Percentiles rank a stretch among this genome's conserved stretches.
Conservation (phyloP, 2,113 vertebrate genomes). For the Psilopsiagon aymara region DNA sequence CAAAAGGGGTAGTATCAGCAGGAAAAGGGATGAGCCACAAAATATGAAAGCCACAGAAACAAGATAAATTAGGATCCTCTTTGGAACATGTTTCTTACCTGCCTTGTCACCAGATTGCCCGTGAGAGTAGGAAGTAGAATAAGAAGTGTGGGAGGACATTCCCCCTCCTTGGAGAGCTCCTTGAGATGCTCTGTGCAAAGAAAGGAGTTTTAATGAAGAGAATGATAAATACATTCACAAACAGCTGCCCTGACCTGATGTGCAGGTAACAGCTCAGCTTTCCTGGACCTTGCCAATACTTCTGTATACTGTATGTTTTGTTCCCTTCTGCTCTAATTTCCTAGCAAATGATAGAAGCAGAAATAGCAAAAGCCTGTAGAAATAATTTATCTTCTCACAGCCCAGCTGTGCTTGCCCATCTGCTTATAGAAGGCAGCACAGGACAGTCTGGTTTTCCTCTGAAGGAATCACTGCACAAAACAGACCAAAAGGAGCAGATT, state of each 20-base stretch:
- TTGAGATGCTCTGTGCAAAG: neutral
- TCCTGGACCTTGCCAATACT: neutral
- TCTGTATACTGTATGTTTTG: neutral
- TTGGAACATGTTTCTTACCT: conserved; percentile 18
- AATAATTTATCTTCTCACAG: neutral
- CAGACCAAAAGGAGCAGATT: neutral
- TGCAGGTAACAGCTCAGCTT: neutral
- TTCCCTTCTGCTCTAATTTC: neutral
- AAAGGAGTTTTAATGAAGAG: neutral
- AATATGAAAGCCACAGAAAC: neutral
- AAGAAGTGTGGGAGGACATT: neutral
- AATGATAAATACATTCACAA: neutral
- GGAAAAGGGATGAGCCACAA: neutral
- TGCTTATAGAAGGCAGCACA: neutral
- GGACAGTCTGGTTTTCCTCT: neutral
- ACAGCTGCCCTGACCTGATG: neutral
- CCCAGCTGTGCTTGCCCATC: neutral
- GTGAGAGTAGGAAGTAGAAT: conserved; percentile 25
- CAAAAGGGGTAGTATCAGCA: neutral
- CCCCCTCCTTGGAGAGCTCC: conserved; percentile 39
- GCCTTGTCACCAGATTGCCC: conserved; percentile 5
- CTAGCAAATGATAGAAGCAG: neutral
- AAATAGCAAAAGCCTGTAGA: neutral
- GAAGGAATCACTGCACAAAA: neutral
- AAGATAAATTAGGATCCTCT: neutral